phyloP scores from a whole-genome alignment of 1,140 invertebrate genomes.

The Drosophila ogumai region DNA sequence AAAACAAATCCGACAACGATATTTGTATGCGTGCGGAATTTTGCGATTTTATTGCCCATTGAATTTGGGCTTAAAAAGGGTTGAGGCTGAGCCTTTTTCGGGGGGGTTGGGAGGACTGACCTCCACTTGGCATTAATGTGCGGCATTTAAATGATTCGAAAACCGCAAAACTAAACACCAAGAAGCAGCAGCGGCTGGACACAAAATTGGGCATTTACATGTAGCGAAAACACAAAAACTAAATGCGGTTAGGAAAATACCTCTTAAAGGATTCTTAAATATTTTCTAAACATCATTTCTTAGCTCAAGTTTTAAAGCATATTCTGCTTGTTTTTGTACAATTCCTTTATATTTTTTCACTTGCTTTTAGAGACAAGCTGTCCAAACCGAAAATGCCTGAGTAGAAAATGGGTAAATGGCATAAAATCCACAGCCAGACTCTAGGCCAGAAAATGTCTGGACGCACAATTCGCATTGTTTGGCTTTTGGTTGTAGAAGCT shows the following conservation, averaged over 20 bases:
- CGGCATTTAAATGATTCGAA: constrained; percentile 74
- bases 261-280: background rate
- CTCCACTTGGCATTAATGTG: constrained; percentile 69
- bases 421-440: constrained; percentile 13
- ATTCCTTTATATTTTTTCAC: background rate
- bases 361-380: background rate
- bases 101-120: constrained; percentile 4
- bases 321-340: background rate
- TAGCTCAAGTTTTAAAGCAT: background rate
- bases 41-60: constrained; percentile 76
- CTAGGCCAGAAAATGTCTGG: constrained; percentile 27
- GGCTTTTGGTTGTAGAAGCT: constrained; percentile 69
- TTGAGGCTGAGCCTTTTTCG: background rate
- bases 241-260: constrained; percentile 8
- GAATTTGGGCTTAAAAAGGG: constrained; percentile 33
- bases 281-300: background rate
- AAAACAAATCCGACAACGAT: constrained; percentile 31
- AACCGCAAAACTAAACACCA: constrained; percentile 78
- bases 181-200: constrained; percentile 44
- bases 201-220: constrained; percentile 70
- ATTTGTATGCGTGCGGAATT: constrained; percentile 55
- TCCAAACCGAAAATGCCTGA: constrained; percentile 6
- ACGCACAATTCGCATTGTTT: constrained; percentile 78
- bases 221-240: constrained; percentile 37
- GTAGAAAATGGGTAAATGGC: constrained; percentile 15